These are phyloP conservation scores for Lateolabrax maculatus DNA, from an alignment of 2,797 vertebrate species.

Conservation along the genomic window DNA sequence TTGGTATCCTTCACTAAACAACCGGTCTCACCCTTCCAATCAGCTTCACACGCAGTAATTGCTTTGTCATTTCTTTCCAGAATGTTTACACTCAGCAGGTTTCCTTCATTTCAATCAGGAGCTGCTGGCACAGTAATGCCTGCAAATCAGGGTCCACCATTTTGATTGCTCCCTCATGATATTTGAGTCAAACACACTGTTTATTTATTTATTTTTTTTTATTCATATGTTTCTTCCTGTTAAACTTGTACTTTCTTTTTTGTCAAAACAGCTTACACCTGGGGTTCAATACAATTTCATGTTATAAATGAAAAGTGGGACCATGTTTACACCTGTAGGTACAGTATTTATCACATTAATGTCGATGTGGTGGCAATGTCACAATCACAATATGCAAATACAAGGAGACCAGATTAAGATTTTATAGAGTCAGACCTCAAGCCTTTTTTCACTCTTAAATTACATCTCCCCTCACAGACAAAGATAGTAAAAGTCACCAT, in stretches of 20 bases:
- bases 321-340: neutral
- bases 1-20: constrained; percentile 44
- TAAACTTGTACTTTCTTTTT: neutral
- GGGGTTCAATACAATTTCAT: neutral
- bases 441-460: neutral
- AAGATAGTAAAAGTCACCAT: constrained; percentile 7
- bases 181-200: constrained; percentile 11
- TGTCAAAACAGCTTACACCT: neutral
- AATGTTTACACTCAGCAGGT: constrained; percentile 61
- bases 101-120: constrained; percentile 64
- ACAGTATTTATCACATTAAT: neutral
- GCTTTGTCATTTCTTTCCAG: constrained; percentile 50
- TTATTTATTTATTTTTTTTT: too few species aligned
- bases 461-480: neutral
- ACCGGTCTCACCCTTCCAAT: constrained; percentile 50
- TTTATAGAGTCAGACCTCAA: neutral
- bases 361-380: neutral
- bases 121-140: constrained; percentile 19
- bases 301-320: neutral
- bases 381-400: neutral
- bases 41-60: constrained; percentile 44
- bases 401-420: neutral
- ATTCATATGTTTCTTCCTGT: neutral
- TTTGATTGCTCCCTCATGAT: constrained; percentile 26
- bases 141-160: constrained; percentile 42